phyloP scores from a whole-genome alignment of 2,113 vertebrate genomes.

The Cinclus cinclus region DNA sequence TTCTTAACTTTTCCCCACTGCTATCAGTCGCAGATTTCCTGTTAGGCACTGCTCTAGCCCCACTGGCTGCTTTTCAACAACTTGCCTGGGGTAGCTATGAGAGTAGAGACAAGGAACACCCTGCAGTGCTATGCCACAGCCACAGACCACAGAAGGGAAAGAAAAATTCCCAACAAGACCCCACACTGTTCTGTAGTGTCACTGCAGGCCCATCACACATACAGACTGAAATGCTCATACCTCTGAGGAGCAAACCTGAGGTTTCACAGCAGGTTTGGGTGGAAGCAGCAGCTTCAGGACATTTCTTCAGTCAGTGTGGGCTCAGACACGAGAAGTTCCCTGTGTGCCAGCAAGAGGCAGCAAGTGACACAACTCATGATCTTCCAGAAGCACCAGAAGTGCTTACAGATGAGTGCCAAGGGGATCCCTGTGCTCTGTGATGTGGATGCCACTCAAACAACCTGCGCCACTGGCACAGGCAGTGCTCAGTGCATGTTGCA shows the following conservation, averaged over 20 bases:
- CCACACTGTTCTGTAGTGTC: not conserved
- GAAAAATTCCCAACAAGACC: not conserved
- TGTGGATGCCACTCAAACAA: not conserved
- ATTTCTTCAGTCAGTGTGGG: not conserved
- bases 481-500: fast-evolving
- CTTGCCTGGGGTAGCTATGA: not conserved
- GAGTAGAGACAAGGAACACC: not conserved
- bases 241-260: not conserved
- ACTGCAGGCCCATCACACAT: not conserved
- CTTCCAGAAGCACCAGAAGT: not conserved
- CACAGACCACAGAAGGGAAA: not conserved
- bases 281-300: not conserved
- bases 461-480: not conserved
- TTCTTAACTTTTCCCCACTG: not conserved
- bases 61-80: not conserved
- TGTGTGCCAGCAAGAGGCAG: not conserved
- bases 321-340: not conserved
- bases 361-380: not conserved
- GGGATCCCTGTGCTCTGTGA: not conserved
- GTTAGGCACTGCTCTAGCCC: not conserved
- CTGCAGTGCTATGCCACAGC: not conserved
- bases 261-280: not conserved
- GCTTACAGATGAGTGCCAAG: not conserved
- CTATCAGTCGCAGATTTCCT: not conserved
- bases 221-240: not conserved